A percentile compares a stretch with the other conserved stretches of the same genome.
These are phyloP conservation scores for Vulpes lagopus DNA, from an alignment of 2,113 vertebrate species.

Conservation along the genomic window DNA sequence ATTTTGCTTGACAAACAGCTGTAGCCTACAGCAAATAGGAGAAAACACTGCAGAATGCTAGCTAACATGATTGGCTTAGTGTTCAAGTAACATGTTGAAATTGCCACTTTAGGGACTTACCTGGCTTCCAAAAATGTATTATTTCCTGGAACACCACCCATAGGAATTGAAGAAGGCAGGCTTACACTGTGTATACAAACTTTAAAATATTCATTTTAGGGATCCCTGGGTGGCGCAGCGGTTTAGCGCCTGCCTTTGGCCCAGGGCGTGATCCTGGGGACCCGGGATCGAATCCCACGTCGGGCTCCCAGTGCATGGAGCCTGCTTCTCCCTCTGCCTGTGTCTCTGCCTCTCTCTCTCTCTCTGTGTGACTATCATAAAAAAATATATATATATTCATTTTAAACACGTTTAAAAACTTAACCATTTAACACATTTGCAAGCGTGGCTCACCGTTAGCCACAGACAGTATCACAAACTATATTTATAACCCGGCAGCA, in stretches of 20 bases:
- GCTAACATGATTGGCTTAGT: neutral
- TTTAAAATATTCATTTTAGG: neutral
- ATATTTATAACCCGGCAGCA: neutral
- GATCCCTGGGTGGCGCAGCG: too few relatives aligned
- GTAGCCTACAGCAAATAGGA: neutral
- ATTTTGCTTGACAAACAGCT: constrained; percentile 34
- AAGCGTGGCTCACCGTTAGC: neutral
- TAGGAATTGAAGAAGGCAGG: neutral
- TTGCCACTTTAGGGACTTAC: neutral
- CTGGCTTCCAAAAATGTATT: constrained; percentile 18
- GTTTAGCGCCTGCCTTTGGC: too few relatives aligned
- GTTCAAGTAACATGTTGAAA: neutral
- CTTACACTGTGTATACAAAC: neutral
- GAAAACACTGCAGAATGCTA: neutral
- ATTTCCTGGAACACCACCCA: neutral
- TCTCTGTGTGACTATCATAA: too few relatives aligned
- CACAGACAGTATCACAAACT: neutral
- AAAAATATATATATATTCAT: too few relatives aligned
- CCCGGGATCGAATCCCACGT: too few relatives aligned
- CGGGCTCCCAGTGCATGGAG: too few relatives aligned
- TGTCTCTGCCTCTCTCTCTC: too few relatives aligned
- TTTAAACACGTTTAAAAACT: neutral
- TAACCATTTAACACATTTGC: neutral
- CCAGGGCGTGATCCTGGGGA: too few relatives aligned
- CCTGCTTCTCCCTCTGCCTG: too few relatives aligned